A percentile compares a stretch with the other conserved stretches of the same genome.
phyloP scores from a whole-genome alignment of 2,797 vertebrate species.

The Paramormyrops hopkinsi region DNA sequence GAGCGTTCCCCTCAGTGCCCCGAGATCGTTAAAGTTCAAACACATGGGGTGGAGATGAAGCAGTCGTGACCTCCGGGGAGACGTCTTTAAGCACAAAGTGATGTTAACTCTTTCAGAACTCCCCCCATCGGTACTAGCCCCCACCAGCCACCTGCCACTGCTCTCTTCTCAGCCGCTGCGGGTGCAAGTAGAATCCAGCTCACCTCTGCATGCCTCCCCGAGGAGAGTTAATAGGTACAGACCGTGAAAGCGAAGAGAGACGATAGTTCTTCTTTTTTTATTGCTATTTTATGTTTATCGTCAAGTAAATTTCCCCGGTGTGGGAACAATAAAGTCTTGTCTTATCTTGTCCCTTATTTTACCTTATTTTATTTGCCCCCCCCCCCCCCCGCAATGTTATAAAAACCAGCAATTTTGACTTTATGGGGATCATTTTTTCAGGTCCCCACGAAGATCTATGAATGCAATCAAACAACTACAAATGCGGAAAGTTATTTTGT shows the following conservation, averaged over 20 bases:
- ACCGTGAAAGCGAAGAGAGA: not conserved
- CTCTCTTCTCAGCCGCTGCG: not conserved
- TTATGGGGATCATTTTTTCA: not conserved
- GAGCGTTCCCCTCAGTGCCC: not conserved
- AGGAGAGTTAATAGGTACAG: not conserved
- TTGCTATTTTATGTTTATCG: not conserved
- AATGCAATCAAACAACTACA: not conserved
- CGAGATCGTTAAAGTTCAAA: not conserved
- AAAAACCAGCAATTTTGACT: not conserved
- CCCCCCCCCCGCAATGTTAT: not conserved
- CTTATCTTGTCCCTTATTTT: not conserved
- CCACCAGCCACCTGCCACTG: not conserved
- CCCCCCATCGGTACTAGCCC: not conserved
- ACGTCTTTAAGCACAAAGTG: not conserved
- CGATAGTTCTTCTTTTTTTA: not conserved
- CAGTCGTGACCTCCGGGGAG: not conserved
- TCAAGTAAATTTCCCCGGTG: not conserved
- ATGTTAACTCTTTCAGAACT: not conserved
- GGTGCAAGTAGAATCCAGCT: not conserved
- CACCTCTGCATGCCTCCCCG: not conserved
- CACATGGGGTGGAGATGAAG: not conserved
- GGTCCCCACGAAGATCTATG: not conserved
- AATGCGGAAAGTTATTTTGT: not conserved
- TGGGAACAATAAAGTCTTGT: not conserved
- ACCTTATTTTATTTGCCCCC: not conserved